phyloP scores from a whole-genome alignment of 1,140 invertebrate species.

The Lordiphosa mommai region DNA sequence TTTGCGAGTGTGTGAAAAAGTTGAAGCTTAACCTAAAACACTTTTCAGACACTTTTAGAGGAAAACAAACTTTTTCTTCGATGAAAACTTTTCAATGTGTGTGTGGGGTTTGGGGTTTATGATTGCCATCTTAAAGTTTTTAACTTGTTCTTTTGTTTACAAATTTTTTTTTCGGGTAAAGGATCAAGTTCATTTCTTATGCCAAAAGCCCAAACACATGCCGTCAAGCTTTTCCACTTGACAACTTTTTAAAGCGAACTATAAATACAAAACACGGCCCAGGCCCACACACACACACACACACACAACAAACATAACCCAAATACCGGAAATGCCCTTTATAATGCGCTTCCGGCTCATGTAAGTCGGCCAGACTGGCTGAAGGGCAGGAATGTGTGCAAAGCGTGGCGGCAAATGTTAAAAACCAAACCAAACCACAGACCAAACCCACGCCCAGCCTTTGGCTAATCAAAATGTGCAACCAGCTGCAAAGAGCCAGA shows the following conservation, averaged over 20 bases:
- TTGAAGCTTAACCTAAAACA: slow-evolving; percentile 68
- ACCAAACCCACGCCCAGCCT: slow-evolving; percentile 26
- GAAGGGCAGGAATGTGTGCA: slow-evolving; percentile 6
- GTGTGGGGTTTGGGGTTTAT: slow-evolving; percentile 22
- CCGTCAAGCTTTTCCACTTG: slow-evolving; percentile 43
- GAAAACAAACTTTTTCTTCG: slow-evolving; percentile 14
- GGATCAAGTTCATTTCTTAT: slow-evolving; percentile 53
- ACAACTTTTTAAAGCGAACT: slow-evolving; percentile 30
- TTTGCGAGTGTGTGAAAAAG: slow-evolving; percentile 19
- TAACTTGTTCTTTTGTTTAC: slow-evolving; percentile 2
- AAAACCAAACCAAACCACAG: slow-evolving; percentile 44
- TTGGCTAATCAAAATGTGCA: slow-evolving; percentile 72
- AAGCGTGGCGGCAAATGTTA: slow-evolving; percentile 42
- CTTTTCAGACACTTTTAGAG: slow-evolving; percentile 62
- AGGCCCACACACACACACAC: neutral
- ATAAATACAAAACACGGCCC: slow-evolving; percentile 35
- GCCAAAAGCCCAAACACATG: slow-evolving; percentile 40
- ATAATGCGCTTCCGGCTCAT: slow-evolving; percentile 73
- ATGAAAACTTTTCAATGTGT: slow-evolving; percentile 22
- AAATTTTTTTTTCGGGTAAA: slow-evolving; percentile 29
- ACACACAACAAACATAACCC: slow-evolving; percentile 25
- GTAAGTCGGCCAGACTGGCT: slow-evolving; percentile 46
- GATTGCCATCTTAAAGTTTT: slow-evolving; percentile 17
- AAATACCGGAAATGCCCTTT: slow-evolving; percentile 75
- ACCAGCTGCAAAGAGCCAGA: slow-evolving; percentile 50